Conservation (phyloP, 2,888 invertebrate species). For the Tipula lateralis region DNA sequence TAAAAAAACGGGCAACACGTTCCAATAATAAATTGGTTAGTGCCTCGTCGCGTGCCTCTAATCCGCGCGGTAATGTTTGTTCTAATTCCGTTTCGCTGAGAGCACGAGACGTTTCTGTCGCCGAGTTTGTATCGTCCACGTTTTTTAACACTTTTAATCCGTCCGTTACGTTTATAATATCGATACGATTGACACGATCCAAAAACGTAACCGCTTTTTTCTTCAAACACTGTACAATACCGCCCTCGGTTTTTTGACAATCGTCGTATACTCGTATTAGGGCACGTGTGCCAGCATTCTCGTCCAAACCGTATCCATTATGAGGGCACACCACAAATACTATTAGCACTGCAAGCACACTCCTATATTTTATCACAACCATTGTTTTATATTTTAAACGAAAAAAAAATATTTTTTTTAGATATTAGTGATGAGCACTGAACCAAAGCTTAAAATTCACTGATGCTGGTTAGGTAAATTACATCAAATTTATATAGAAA, state of each 20-base stretch:
- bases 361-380: constrained; percentile 40
- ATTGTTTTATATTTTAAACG: constrained; percentile 30
- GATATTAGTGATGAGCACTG: constrained; percentile 39
- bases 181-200: constrained; percentile 68
- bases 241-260: constrained; percentile 62
- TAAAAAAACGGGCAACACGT: constrained; percentile 64
- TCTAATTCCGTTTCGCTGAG: constrained; percentile 66
- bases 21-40: constrained; percentile 67
- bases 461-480: constrained; percentile 48
- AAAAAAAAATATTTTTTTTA: constrained; percentile 28
- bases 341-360: constrained; percentile 41
- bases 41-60: constrained; percentile 62
- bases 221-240: constrained; percentile 69
- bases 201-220: constrained; percentile 76
- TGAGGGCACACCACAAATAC: constrained; percentile 37
- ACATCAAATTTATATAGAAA: constrained; percentile 49
- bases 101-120: constrained; percentile 42
- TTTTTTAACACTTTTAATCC: constrained; percentile 63
- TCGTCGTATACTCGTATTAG: constrained; percentile 71
- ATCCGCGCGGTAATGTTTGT: constrained; percentile 60
- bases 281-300: constrained; percentile 59
- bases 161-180: constrained; percentile 58
- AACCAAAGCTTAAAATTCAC: constrained; percentile 53
- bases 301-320: constrained; percentile 38
- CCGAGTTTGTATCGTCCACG: constrained; percentile 42